Percentiles rank a stretch among this genome's conserved stretches.
These are phyloP conservation scores for Physella acuta DNA, from an alignment of 1,140 invertebrate species.

Conservation along the genomic window DNA sequence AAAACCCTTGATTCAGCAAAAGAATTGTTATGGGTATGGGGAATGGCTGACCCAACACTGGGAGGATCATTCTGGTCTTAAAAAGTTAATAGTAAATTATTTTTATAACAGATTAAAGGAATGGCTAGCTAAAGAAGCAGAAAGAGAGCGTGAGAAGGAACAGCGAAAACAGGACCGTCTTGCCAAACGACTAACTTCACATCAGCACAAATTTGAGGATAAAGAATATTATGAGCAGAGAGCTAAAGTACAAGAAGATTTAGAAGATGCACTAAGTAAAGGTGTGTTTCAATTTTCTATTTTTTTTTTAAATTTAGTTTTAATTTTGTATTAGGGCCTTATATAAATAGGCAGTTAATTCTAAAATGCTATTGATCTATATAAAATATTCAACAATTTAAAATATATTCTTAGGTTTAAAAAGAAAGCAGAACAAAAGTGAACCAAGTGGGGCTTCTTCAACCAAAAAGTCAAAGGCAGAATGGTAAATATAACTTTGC, in stretches of 20 bases:
- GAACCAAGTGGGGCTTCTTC: not conserved
- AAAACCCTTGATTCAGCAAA: not conserved
- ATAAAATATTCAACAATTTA: no score
- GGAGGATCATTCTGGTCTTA: not conserved
- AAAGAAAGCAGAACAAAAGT: not conserved
- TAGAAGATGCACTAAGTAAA: constrained; percentile 73
- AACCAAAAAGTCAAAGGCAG: not conserved
- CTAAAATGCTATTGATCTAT: no score
- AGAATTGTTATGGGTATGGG: not conserved
- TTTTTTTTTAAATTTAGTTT: no score
- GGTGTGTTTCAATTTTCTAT: no score
- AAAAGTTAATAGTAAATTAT: not conserved
- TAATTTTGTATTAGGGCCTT: no score
- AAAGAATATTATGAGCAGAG: constrained; percentile 77
- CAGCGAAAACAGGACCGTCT: constrained; percentile 78
- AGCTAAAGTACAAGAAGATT: constrained; percentile 74
- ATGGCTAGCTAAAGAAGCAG: constrained; percentile 82
- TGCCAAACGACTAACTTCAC: constrained; percentile 68
- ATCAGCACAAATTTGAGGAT: constrained; percentile 82
- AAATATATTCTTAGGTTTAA: no score
- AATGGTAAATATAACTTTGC: not conserved
- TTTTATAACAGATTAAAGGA: constrained; percentile 73
- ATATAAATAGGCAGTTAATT: no score
- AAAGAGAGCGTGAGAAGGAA: constrained; percentile 69
- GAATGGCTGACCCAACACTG: not conserved